Evolutionary conservation across 2,888 invertebrate genomes (phyloP).

Genomic region (Tipula vernalis): DNA sequence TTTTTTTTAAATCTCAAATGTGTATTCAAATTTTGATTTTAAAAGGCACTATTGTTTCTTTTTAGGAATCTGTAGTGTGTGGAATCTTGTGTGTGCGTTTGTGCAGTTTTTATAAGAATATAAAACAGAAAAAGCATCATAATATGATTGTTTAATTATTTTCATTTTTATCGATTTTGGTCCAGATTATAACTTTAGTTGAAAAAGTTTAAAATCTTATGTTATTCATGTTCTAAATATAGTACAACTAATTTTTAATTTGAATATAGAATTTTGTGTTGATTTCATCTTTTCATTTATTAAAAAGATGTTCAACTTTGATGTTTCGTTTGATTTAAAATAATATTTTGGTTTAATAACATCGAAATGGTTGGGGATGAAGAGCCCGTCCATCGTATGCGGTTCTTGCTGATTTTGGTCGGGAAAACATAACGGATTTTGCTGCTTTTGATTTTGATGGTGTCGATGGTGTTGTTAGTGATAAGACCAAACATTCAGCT

Average conservation of each 20-base stretch:
- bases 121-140: neutral
- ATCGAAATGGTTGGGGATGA: slow-evolving; percentile 34
- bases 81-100: neutral
- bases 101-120: neutral
- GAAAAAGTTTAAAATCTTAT: neutral
- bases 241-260: neutral
- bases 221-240: neutral
- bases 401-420: slow-evolving; percentile 25
- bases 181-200: neutral
- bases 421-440: slow-evolving; percentile 17
- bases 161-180: neutral
- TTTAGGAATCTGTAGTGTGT: neutral
- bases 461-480: slow-evolving; percentile 34
- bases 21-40: too few relatives aligned
- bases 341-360: slow-evolving; percentile 24
- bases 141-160: neutral
- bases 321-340: neutral
- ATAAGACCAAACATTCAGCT: slow-evolving; percentile 35
- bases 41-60: neutral
- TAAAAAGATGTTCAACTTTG: neutral
- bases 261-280: neutral
- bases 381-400: slow-evolving; percentile 26
- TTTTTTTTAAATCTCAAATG: too few relatives aligned
- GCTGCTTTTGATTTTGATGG: neutral
- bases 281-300: neutral